Evolutionary conservation across 2,888 invertebrate species (phyloP).

Genomic region (Ecliptopera silaceata): DNA sequence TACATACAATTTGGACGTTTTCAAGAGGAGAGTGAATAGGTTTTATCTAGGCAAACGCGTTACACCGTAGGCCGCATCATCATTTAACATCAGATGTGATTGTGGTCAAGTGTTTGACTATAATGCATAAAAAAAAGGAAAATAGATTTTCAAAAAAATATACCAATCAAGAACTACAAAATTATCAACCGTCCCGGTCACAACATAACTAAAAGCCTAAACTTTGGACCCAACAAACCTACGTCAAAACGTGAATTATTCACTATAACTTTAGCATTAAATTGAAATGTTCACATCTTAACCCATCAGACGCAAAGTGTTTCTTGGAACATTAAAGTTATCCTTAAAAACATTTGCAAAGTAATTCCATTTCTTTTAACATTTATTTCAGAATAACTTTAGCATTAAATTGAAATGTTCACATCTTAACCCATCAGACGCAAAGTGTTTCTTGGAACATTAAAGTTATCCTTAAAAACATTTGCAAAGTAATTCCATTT

Average conservation of each 20-base stretch:
- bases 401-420: background rate
- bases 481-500: too few relatives aligned
- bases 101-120: too few relatives aligned
- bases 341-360: background rate
- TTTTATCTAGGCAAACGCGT: too few relatives aligned
- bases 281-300: background rate
- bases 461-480: background rate
- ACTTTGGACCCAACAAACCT: background rate
- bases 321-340: background rate
- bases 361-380: too few relatives aligned
- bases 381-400: background rate
- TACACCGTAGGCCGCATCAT: too few relatives aligned
- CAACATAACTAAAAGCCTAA: background rate
- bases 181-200: background rate
- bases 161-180: too few relatives aligned
- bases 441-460: background rate
- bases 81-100: too few relatives aligned
- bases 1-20: too few relatives aligned
- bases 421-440: background rate
- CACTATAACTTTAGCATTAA: background rate
- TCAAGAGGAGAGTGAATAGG: too few relatives aligned
- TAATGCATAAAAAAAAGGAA: too few relatives aligned
- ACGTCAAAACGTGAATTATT: background rate
- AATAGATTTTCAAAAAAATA: too few relatives aligned
- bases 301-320: background rate